Base-by-base conservation (phyloP, 2,888 invertebrate genomes). In the Hirtodrosophila duncani region DNA sequence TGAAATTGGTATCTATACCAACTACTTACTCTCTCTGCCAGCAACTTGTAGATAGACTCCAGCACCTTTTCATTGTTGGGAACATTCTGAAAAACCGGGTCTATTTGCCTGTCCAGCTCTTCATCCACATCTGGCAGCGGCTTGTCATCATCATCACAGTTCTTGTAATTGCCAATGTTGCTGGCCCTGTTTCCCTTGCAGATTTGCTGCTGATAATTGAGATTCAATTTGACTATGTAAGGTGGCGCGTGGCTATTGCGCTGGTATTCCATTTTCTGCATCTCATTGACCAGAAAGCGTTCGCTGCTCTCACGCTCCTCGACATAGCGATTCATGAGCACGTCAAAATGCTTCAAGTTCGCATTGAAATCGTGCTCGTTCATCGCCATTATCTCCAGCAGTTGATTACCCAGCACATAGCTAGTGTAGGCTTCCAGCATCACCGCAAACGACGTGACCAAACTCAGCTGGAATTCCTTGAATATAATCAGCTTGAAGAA, bases 151-250 rank as follows among this genome's bases (percentile, higher is more conserved):
- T 81, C 83, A 29, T 83, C 83, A 2, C 59, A 72, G 42, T 81
- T 83, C 41, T 83, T 81, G 48, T 80, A 82, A 56, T 83, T 77
- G 0, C 80, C 83, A 46, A 84, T 82, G 21, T 84, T 84, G 37
- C 84, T 83, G 31, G 82, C 68, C 1, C 85, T 83, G 57, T 84
- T 84, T 3, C 84, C 84, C 36, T 84, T 84, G 50, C 84, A 84
- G 20, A 84, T 81, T 51, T 81, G 83, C 18, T 67, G 70, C 27
- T 81, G 81, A 43, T 77, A 81, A 41, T 83, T 77, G 0, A 82
- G 62, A 18, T 82, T 65, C 21, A 75, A 48, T 5, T 66, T 60
- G 1, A 77, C 67, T 1, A 68, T 72, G 2, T 58, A 39, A 2
- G 78, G 77, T 2, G 55, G 21, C 2, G 60, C 67, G 27, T 84